Percentiles rank a stretch among this genome's conserved stretches.
These are phyloP conservation scores for Eonycteris spelaea DNA, from an alignment of 2,113 vertebrate genomes.

Conservation along the genomic window DNA sequence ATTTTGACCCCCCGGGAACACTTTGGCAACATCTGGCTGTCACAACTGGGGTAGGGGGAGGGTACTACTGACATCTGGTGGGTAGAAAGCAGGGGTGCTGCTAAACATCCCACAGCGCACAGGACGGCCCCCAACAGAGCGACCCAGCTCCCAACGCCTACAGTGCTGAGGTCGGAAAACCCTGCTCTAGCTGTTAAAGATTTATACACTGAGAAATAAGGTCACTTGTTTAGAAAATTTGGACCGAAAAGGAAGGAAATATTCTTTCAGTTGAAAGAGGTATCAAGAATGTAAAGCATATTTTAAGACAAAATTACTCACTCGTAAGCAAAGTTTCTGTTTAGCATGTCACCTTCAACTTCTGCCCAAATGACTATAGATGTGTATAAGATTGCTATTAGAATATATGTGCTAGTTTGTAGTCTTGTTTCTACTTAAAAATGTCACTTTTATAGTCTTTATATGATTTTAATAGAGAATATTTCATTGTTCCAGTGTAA, in stretches of 20 bases:
- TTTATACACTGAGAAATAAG: neutral
- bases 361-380: neutral
- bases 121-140: neutral
- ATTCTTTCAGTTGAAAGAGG: neutral
- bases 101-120: fast-evolving
- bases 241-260: neutral
- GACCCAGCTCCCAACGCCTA: fast-evolving
- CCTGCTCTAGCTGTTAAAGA: neutral
- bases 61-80: neutral
- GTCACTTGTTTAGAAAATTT: neutral
- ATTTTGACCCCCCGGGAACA: neutral
- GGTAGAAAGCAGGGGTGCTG: neutral
- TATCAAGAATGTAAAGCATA: neutral
- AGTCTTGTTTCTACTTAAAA: neutral
- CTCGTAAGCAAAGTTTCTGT: neutral
- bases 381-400: neutral
- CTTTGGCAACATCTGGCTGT: neutral
- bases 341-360: neutral
- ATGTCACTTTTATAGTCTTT: neutral
- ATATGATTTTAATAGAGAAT: neutral
- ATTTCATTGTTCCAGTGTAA: neutral
- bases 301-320: neutral
- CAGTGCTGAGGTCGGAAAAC: neutral
- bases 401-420: neutral
- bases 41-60: neutral